phyloP scores from a whole-genome alignment of 2,888 invertebrate genomes.

The Eristalis tenax region DNA sequence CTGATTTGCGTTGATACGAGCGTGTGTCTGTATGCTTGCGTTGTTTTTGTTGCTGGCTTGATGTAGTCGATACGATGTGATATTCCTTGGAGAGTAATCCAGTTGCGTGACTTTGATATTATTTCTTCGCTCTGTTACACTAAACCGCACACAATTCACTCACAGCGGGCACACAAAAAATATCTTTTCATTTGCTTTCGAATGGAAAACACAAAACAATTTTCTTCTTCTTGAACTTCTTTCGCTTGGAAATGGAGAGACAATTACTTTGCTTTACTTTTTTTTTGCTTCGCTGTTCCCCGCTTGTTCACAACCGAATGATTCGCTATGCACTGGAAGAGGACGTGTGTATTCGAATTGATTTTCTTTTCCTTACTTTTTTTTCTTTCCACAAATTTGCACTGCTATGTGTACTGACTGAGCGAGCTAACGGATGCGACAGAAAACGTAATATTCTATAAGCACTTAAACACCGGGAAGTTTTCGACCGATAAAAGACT shows the following conservation, averaged over 20 bases:
- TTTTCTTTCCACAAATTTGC: conserved; percentile 20
- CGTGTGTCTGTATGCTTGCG: conserved; percentile 3
- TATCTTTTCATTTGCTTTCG: conserved; percentile 34
- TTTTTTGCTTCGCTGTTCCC: background rate
- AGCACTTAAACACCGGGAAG: conserved; percentile 45
- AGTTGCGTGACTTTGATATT: conserved; percentile 20
- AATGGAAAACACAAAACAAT: conserved; percentile 12
- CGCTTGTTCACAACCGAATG: conserved; percentile 51
- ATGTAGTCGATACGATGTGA: conserved; percentile 14
- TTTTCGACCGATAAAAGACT: conserved; percentile 57
- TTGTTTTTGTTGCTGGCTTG: conserved; percentile 30
- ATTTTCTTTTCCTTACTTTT: conserved; percentile 18
- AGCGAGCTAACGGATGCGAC: conserved; percentile 48
- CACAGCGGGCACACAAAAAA: background rate
- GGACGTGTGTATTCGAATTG: conserved; percentile 35
- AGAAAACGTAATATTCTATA: conserved; percentile 19
- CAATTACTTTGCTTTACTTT: conserved; percentile 32
- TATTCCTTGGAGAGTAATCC: conserved; percentile 44
- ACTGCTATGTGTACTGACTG: conserved; percentile 21
- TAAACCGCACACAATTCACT: conserved; percentile 44
- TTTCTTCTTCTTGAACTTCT: conserved; percentile 16
- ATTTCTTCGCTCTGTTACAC: conserved; percentile 43
- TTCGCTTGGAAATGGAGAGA: conserved; percentile 11
- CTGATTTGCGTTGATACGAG: conserved; percentile 28
- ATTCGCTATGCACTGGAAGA: conserved; percentile 57